phyloP scores from a whole-genome alignment of 2,888 invertebrate species.

The Limenitis camilla region DNA sequence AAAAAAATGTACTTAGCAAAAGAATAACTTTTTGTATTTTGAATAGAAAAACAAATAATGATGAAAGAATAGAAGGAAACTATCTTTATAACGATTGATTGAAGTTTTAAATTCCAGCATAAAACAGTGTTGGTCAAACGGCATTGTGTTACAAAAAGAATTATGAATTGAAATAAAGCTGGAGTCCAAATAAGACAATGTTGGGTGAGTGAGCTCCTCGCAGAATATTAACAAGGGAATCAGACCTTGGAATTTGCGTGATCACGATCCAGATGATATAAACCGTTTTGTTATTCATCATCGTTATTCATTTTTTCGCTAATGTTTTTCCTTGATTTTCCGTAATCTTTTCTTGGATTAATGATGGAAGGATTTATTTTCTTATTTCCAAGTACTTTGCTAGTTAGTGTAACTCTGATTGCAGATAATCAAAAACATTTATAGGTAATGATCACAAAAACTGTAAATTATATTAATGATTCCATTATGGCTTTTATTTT shows the following conservation, averaged over 20 bases:
- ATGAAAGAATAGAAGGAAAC: too few species aligned
- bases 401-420: neutral
- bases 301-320: conserved; percentile 1
- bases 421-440: too few species aligned
- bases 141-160: conserved; percentile 53
- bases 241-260: conserved; percentile 45
- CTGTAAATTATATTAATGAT: too few species aligned
- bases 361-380: too few species aligned
- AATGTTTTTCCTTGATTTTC: neutral
- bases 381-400: too few species aligned
- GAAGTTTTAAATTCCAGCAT: neutral
- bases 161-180: conserved; percentile 56
- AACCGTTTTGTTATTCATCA: conserved; percentile 11
- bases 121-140: conserved; percentile 30
- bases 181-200: conserved; percentile 55
- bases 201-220: conserved; percentile 33
- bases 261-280: conserved; percentile 41
- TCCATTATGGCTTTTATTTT: too few species aligned
- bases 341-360: too few species aligned
- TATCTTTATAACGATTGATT: too few species aligned
- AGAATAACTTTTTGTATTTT: too few species aligned
- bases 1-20: too few species aligned
- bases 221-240: conserved; percentile 50
- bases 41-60: too few species aligned
- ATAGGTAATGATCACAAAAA: too few species aligned